phyloP scores from a whole-genome alignment of 2,888 invertebrate species.

The Augochlorella aurata region DNA sequence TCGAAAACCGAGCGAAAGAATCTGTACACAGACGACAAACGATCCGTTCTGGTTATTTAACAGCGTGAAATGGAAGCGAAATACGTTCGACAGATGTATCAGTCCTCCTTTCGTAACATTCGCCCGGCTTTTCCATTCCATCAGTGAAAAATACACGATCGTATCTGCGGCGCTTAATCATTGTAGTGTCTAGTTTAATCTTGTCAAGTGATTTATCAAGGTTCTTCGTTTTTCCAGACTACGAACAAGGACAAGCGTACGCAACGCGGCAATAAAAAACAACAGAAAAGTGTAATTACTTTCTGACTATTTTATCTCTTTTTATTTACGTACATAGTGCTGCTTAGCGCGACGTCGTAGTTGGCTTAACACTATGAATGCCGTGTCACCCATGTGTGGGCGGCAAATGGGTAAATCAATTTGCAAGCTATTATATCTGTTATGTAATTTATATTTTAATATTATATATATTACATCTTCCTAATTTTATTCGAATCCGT shows the following conservation, averaged over 20 bases:
- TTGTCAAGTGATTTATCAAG: background rate
- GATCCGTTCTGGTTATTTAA: background rate
- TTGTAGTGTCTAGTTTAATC: background rate
- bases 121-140: background rate
- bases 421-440: no score
- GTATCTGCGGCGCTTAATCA: background rate
- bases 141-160: background rate
- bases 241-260: background rate
- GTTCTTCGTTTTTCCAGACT: slow-evolving; percentile 1
- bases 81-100: background rate
- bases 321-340: background rate
- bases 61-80: background rate
- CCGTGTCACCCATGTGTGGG: no score
- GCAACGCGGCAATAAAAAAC: background rate
- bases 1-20: background rate
- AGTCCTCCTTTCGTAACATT: background rate
- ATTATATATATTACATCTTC: no score
- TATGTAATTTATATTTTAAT: no score
- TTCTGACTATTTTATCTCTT: background rate
- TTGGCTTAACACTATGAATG: background rate
- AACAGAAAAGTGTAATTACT: slow-evolving; percentile 4
- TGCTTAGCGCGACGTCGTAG: background rate
- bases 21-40: background rate
- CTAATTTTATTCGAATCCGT: no score
- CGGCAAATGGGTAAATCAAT: no score